A percentile compares a stretch with the other conserved stretches of the same genome.
phyloP scores from a whole-genome alignment of 2,888 invertebrate genomes.

The Torymus texanus region DNA sequence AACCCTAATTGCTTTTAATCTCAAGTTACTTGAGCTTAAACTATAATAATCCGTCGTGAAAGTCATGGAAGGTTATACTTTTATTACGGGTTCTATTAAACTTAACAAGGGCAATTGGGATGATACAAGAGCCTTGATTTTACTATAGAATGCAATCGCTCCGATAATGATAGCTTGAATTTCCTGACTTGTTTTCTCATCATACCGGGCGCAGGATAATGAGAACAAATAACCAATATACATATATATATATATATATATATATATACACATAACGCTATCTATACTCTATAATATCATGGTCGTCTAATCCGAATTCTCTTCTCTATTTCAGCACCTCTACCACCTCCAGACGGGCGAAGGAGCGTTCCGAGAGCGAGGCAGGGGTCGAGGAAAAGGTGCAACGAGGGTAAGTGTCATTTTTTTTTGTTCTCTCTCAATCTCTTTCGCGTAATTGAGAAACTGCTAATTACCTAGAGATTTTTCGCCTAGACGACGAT shows the following conservation, averaged over 20 bases:
- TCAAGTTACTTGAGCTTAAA: conserved; percentile 38
- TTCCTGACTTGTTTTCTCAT: conserved; percentile 50
- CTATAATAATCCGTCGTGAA: conserved; percentile 50
- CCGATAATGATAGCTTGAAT: conserved; percentile 63
- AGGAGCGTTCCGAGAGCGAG: conserved; percentile 72
- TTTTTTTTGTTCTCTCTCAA: conserved; percentile 25
- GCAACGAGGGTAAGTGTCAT: conserved; percentile 72
- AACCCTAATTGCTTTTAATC: conserved; percentile 36
- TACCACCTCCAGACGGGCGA: conserved; percentile 74
- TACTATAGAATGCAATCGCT: conserved; percentile 64
- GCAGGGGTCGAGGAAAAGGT: conserved; percentile 73
- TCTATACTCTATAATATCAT: no score
- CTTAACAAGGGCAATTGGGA: conserved; percentile 72
- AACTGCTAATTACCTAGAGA: not conserved
- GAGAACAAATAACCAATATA: conserved; percentile 23
- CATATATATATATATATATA: not conserved
- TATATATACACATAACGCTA: no score
- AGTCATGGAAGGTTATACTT: conserved; percentile 63
- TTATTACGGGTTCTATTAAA: conserved; percentile 69
- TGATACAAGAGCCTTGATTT: conserved; percentile 69
- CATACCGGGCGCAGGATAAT: conserved; percentile 18
- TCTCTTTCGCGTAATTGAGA: no score
- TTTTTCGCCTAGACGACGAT: not conserved
- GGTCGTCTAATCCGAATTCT: not conserved
- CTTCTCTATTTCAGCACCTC: conserved; percentile 70